Evolutionary conservation across 2,797 vertebrate species (phyloP), one percentile per base, ranked within the genome.

Genomic region (Thaleichthys pacificus): DNA sequence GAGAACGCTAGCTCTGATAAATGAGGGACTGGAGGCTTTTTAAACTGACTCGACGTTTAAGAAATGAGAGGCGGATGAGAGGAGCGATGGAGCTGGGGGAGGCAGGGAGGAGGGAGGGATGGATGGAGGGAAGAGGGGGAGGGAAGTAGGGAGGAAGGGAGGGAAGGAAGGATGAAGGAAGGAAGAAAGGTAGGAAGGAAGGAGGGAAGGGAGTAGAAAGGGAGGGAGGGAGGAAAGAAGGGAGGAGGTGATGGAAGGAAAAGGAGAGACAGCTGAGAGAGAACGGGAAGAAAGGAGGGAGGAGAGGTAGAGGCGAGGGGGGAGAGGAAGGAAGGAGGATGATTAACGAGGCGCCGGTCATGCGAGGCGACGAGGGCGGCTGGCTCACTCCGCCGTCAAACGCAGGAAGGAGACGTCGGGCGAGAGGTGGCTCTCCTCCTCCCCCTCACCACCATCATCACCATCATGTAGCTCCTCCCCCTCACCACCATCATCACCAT

Each of bases 61-160:
- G 30, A 58, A 35, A 69, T 69, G 54, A 69, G 54, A 28, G 42
- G 42, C 22, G 49, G 49, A 56, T 58, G 54, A 69, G 3, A 9
- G 12, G 9, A 35, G 19, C 22, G 19, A 61, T 61, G 22, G 22
- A 4, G 26, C 12, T 4, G 24, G 26, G 12, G 24, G 21, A 24
- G 38, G 38, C 38, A 9, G 38, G 38, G 8, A 11, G 8, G 38
- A 42, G 38, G 38, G 38, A 3, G 8, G 28, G 28, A 35, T 1
- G 32, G 0, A 57, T 8, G 56, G 21, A 21, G 3, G 30, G 26
- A 11, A 1, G 15, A 30, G 24, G 56, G 26, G 30, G 19, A 56
- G 28, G 22, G 9, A 17, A 4, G 19, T 3, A 28, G 30, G 24
- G 22, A 22, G 58, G 11, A 61, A 11, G 2, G 6, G 32, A 35